Evolutionary conservation across 2,113 vertebrate species (phyloP), one percentile per base, ranked within the genome.

Genomic region (Scytalopus superciliaris): DNA sequence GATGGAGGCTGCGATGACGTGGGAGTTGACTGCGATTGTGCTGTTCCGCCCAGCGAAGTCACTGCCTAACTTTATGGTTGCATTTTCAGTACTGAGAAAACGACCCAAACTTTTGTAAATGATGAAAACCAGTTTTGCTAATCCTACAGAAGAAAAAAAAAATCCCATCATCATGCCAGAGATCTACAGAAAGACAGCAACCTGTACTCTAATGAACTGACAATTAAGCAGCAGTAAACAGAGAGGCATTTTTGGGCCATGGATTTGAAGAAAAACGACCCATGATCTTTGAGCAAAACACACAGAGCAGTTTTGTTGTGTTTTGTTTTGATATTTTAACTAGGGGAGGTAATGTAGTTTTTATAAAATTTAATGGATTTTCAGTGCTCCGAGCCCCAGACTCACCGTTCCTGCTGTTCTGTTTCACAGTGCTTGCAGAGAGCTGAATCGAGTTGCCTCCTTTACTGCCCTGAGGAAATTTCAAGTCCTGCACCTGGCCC

Each of bases 391-490:
- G 15, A 68, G 87, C 27, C 91, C 79, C n/a, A 60, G 67, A 93
- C 98, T 98, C 98, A 99, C 99, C 99, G 0, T 99, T 99, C 75
- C 99, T 98, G 97, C 99, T 99, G 98, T 99, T 99, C 95, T 99
- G 99, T 89, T 99, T 99, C 96, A 99, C 99, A 1, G 99, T 99
- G 95, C 99, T 99, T 88, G 99, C 98, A 10, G 99, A 99, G 59
- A 99, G 99, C 92, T 99, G 99, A 95, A 99, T 99, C 6, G 99
- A 99, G 96, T 99, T 98, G 60, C 99, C 99, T 73, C 98, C 98
- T 96, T 98, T 99, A 97, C 98, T 98, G 91, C 98, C 98, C 95
- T 99, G 98, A 96, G 99, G 99, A 97, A 99, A 99, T 97, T 98
- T 99, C 94, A 99, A 99, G 97, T 99, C 99, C 94, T 99, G 99